These are phyloP conservation scores for Biston betularia DNA, from an alignment of 2,888 invertebrate genomes.

Conservation along the genomic window DNA sequence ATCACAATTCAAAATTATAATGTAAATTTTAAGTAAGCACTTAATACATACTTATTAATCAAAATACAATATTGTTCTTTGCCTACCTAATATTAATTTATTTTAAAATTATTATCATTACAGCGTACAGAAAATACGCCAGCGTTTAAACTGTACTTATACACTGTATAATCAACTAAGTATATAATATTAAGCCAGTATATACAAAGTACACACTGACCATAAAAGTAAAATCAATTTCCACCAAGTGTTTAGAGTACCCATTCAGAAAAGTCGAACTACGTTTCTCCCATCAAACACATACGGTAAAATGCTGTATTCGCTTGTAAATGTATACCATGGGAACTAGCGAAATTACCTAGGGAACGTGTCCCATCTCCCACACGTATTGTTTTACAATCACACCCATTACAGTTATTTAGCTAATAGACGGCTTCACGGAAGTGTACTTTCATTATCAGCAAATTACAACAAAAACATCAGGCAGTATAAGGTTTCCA, in stretches of 20 bases:
- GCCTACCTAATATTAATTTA: too few species aligned
- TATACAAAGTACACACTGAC: too few species aligned
- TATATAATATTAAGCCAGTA: too few species aligned
- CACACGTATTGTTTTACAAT: constrained; percentile 44
- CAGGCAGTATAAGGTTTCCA: neutral
- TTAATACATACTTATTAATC: too few species aligned
- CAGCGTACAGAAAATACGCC: too few species aligned
- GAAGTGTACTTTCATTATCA: constrained; percentile 36
- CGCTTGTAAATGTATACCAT: constrained; percentile 40
- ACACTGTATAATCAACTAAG: too few species aligned
- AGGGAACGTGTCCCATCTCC: constrained; percentile 40
- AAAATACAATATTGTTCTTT: too few species aligned
- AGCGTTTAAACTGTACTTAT: too few species aligned
- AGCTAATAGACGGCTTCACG: constrained; percentile 36
- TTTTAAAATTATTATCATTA: too few species aligned
- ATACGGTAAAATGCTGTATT: constrained; percentile 34
- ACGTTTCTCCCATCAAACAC: constrained; percentile 29
- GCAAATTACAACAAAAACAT: constrained; percentile 23
- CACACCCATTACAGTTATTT: constrained; percentile 35
- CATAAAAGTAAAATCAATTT: neutral
- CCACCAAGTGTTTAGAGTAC: constrained; percentile 13
- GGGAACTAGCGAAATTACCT: constrained; percentile 38
- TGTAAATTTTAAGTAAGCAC: too few species aligned
- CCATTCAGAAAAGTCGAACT: constrained; percentile 13
- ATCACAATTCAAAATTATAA: too few species aligned